phyloP scores from a whole-genome alignment of 2,888 invertebrate genomes.

The Corbicula japonica region DNA sequence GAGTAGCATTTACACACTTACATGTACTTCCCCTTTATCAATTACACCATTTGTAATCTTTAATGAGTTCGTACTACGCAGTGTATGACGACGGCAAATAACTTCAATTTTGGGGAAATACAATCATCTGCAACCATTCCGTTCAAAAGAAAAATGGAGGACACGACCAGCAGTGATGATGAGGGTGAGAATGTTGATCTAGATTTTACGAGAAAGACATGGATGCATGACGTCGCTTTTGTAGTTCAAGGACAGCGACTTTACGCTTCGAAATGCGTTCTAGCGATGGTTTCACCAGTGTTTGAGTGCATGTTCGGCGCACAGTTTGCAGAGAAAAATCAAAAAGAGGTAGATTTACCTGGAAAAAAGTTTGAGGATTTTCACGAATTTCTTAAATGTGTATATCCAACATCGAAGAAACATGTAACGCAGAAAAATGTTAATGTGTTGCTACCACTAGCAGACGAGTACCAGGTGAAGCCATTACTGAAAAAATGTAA shows the following conservation, averaged over 20 bases:
- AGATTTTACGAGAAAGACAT: conserved; percentile 17
- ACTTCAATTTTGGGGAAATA: too few species aligned
- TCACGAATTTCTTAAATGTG: conserved; percentile 20
- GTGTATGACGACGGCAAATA: too few species aligned
- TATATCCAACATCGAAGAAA: conserved; percentile 14
- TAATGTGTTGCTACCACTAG: conserved; percentile 13
- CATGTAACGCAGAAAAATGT: background rate
- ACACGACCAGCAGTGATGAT: conserved; percentile 1
- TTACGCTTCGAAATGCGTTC: conserved; percentile 10
- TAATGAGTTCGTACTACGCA: too few species aligned
- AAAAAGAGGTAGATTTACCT: conserved; percentile 14
- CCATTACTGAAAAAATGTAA: conserved; percentile 11
- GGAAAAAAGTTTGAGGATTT: conserved; percentile 14
- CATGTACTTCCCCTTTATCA: too few species aligned
- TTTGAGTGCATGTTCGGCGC: conserved; percentile 26
- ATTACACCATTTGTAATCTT: too few species aligned
- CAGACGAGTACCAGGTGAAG: conserved; percentile 24
- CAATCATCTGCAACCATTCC: too few species aligned
- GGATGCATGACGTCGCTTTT: conserved; percentile 26
- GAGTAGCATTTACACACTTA: too few species aligned
- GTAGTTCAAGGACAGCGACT: conserved; percentile 4
- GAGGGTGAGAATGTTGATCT: background rate
- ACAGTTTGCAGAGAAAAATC: conserved; percentile 11
- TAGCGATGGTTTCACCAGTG: conserved; percentile 15
- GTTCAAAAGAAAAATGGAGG: too few species aligned